phyloP scores from a whole-genome alignment of 2,113 vertebrate genomes.

The Coptodon rendalli region DNA sequence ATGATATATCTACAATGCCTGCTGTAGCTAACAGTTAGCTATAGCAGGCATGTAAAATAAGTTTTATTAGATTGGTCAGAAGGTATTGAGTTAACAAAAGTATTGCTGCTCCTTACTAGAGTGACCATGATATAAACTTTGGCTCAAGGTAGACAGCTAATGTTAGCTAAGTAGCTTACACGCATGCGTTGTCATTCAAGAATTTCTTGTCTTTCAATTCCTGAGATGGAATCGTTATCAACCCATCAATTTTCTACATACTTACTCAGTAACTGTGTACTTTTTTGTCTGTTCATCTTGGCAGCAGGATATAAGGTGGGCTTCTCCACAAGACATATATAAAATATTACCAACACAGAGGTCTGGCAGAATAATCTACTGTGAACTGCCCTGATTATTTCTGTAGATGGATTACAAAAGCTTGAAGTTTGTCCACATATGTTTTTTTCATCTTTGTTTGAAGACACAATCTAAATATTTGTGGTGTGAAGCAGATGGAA shows the following conservation, averaged over 20 bases:
- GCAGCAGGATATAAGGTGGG: background rate
- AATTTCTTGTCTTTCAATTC: background rate
- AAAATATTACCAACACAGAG: background rate
- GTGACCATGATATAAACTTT: background rate
- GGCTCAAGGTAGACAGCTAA: background rate
- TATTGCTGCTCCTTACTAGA: background rate
- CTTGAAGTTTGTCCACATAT: background rate
- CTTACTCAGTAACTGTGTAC: background rate
- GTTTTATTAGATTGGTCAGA: background rate
- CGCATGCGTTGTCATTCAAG: background rate
- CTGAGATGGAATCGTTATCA: background rate
- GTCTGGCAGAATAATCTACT: background rate
- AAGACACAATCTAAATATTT: background rate
- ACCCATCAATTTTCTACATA: background rate
- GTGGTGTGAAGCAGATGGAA: background rate
- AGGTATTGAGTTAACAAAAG: background rate
- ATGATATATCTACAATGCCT: background rate
- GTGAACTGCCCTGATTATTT: background rate
- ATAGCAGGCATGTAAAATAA: background rate
- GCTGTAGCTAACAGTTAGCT: background rate
- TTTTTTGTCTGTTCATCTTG: background rate
- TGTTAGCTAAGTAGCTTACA: background rate
- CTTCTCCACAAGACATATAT: background rate
- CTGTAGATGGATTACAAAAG: background rate
- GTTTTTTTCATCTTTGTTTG: background rate